Conservation (phyloP, 2,113 vertebrate genomes). For the Prietella phreatophila region DNA sequence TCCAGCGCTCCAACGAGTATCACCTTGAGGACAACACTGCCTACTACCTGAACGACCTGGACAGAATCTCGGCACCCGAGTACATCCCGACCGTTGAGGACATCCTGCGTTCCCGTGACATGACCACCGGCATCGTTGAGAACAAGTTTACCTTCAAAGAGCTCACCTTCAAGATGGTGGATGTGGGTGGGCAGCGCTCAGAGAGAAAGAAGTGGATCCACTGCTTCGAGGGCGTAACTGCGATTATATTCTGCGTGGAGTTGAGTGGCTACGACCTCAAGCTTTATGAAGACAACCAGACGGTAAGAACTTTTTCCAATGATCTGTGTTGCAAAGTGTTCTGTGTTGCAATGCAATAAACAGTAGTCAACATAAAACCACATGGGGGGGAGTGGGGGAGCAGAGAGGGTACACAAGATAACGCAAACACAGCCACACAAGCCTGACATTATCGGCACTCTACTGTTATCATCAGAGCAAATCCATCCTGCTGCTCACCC, state of each 20-base stretch:
- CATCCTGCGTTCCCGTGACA: constrained; percentile 96
- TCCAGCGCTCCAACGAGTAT: constrained; percentile 95
- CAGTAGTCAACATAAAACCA: neutral
- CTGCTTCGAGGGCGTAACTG: constrained; percentile 98
- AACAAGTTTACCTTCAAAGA: constrained; percentile 99
- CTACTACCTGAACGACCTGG: constrained; percentile 97
- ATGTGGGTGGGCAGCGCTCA: constrained; percentile 95
- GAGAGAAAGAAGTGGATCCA: constrained; percentile 99
- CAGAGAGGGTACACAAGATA: constrained; percentile 16
- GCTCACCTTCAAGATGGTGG: constrained; percentile 99
- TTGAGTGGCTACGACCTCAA: constrained; percentile 98
- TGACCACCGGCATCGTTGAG: constrained; percentile 99
- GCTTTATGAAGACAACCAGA: constrained; percentile 99
- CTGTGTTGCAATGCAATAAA: neutral
- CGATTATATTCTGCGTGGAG: constrained; percentile 99
- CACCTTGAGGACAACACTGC: constrained; percentile 98
- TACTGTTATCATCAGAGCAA: constrained; percentile 9
- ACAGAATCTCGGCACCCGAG: constrained; percentile 90
- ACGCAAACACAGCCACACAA: constrained; percentile 18
- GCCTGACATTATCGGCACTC: constrained; percentile 2
- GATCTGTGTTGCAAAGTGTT: neutral
- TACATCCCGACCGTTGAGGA: constrained; percentile 98
- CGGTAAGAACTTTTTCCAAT: constrained; percentile 72
- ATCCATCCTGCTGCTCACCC: constrained; percentile 26
- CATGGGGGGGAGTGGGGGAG: too few species aligned